These are phyloP conservation scores for Lasioglossum pauxillum DNA, from an alignment of 2,888 invertebrate species.

Conservation along the genomic window DNA sequence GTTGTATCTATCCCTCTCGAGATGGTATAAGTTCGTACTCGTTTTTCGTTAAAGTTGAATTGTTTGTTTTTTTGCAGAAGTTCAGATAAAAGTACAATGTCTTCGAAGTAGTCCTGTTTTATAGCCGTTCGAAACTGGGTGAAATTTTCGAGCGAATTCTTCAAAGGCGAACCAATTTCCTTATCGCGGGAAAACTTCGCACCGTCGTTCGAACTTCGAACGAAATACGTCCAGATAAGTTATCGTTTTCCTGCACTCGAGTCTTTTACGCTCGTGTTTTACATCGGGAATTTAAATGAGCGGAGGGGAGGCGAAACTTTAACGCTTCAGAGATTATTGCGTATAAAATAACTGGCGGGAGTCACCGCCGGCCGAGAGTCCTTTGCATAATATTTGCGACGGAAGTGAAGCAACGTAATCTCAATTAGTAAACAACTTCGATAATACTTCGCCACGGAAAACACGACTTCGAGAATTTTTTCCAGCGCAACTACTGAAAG, in stretches of 20 bases:
- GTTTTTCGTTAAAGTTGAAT: not conserved
- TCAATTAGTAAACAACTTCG: not conserved
- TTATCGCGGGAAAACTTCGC: conserved; percentile 27
- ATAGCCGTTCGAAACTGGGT: conserved; percentile 10
- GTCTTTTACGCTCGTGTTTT: conserved; percentile 23
- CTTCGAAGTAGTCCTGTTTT: not conserved
- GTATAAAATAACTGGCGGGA: not conserved
- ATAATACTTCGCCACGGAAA: not conserved
- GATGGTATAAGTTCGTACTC: not conserved
- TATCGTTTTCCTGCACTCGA: conserved; percentile 31
- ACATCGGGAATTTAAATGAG: conserved; percentile 34
- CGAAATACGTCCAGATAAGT: conserved; percentile 40
- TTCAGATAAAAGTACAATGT: not conserved
- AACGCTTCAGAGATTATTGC: conserved; percentile 14
- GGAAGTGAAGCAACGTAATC: not conserved
- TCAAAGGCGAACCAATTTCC: conserved; percentile 32
- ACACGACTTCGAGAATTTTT: not conserved
- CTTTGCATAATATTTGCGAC: not conserved
- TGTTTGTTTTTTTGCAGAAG: not conserved
- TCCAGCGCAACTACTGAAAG: not conserved
- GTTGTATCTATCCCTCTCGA: not conserved
- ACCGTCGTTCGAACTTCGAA: conserved; percentile 16
- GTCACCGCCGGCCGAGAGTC: not conserved
- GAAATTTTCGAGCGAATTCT: conserved; percentile 26
- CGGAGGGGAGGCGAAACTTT: conserved; percentile 16